These are phyloP conservation scores for Gadus chalcogrammus DNA, from an alignment of 2,113 vertebrate species.

Conservation along the genomic window DNA sequence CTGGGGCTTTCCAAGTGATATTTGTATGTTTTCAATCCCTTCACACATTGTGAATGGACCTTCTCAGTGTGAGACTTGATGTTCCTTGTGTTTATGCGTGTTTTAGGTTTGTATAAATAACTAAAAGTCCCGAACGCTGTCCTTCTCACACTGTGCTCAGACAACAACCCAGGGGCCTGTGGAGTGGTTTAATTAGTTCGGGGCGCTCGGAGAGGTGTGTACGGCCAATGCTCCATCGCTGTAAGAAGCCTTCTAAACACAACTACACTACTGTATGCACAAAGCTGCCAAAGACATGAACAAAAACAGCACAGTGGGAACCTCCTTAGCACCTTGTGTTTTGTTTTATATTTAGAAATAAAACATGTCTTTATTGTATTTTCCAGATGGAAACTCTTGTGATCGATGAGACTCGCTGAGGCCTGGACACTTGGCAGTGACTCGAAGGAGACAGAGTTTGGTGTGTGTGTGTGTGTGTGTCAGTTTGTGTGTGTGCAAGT, in stretches of 20 bases:
- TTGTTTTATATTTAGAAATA: too few species aligned
- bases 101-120: not conserved
- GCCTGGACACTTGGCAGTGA: too few species aligned
- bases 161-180: not conserved
- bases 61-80: not conserved
- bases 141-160: not conserved
- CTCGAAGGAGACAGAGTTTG: too few species aligned
- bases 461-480: slow-evolving; percentile 1
- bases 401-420: too few species aligned
- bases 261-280: too few species aligned
- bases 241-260: too few species aligned
- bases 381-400: too few species aligned
- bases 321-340: too few species aligned
- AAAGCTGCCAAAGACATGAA: too few species aligned
- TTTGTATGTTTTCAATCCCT: not conserved
- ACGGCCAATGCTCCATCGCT: not conserved
- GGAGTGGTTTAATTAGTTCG: not conserved
- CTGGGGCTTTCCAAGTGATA: slow-evolving; percentile 33
- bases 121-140: not conserved
- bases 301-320: too few species aligned
- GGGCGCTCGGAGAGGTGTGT: not conserved
- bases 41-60: not conserved
- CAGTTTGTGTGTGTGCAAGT: not conserved
- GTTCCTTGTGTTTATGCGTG: not conserved
- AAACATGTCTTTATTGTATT: too few species aligned